Evolutionary conservation across 2,797 vertebrate genomes (phyloP).

Genomic region (Alca torda): DNA sequence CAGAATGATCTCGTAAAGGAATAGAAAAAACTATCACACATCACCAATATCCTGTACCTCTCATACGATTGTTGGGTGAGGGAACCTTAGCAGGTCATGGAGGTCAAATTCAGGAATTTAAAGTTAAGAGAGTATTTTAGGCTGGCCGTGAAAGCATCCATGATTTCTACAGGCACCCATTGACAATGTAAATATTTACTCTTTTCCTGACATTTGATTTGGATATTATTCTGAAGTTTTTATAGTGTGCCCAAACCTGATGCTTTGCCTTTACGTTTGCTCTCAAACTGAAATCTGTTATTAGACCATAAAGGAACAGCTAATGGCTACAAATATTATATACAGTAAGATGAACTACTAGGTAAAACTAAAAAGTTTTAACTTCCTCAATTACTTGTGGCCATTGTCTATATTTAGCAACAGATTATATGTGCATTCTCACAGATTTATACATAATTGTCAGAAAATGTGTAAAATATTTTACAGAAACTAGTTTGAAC

Average conservation of each 20-base stretch:
- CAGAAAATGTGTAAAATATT: neutral
- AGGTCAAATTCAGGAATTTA: neutral
- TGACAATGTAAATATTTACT: neutral
- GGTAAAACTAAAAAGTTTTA: neutral
- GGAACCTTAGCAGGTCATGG: neutral
- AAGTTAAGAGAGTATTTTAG: neutral
- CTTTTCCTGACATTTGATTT: neutral
- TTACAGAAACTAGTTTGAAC: neutral
- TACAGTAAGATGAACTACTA: neutral
- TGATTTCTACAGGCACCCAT: neutral
- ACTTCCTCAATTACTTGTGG: neutral
- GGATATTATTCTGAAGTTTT: neutral
- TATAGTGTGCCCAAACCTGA: neutral
- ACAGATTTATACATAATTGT: neutral
- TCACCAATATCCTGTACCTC: neutral
- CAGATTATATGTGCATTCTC: neutral
- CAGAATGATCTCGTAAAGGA: neutral
- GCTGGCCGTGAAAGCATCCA: neutral
- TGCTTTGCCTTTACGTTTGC: neutral
- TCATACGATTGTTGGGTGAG: neutral
- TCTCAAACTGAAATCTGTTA: neutral
- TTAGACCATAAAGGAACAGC: neutral
- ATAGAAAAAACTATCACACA: neutral
- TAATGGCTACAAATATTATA: neutral
- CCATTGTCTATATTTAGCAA: neutral